These are phyloP conservation scores for Odontothrips loti DNA, from an alignment of 2,888 invertebrate genomes.

Conservation along the genomic window DNA sequence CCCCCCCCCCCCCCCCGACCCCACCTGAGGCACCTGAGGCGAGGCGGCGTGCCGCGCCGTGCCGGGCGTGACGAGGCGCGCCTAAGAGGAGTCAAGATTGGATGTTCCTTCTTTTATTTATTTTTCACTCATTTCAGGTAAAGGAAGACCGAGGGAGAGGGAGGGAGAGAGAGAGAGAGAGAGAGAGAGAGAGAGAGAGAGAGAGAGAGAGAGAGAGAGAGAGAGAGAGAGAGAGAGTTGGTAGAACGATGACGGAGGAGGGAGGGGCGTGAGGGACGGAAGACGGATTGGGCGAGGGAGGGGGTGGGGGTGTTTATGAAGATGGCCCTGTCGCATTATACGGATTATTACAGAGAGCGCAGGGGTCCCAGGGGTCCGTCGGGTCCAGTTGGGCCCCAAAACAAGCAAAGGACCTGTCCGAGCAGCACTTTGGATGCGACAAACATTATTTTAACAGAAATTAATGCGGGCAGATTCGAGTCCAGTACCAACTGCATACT, in stretches of 20 bases:
- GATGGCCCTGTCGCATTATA: slow-evolving; percentile 1
- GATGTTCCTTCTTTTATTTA: slow-evolving; percentile 2
- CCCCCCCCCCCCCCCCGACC: slow-evolving; percentile 7
- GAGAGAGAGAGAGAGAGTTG: background rate
- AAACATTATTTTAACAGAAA: too few relatives aligned
- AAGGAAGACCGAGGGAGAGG: too few relatives aligned
- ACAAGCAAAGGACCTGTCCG: background rate
- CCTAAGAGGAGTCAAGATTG: background rate
- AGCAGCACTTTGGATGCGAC: too few relatives aligned
- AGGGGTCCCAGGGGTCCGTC: background rate
- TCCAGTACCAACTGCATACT: too few relatives aligned
- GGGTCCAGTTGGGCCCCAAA: background rate
- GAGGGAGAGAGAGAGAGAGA: background rate
- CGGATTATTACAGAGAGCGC: background rate
- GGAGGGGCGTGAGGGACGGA: background rate
- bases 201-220: background rate
- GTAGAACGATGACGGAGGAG: background rate
- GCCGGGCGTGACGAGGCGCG: background rate
- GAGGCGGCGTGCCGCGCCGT: background rate
- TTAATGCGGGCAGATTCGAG: too few relatives aligned
- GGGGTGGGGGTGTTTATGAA: background rate
- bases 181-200: background rate
- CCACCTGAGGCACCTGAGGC: slow-evolving; percentile 18
- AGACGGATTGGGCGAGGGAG: background rate
- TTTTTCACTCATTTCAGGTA: background rate